Evolutionary conservation across 2,888 invertebrate genomes (phyloP), one percentile per base, ranked within the genome.

Genomic region (Ophonus ardosiacus): DNA sequence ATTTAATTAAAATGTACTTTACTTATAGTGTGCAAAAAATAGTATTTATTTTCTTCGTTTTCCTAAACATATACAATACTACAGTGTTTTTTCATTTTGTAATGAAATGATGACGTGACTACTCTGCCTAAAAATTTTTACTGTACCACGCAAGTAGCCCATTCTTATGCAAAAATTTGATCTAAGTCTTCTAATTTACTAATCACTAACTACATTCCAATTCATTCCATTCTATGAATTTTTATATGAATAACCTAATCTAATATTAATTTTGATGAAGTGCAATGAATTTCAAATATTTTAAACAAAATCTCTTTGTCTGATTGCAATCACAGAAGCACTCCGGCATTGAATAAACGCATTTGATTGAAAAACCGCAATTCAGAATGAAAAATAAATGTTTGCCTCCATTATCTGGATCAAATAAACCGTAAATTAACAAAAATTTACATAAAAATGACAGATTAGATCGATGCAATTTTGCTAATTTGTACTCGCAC

Each of bases 371-470:
- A 68, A 68, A 68, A 24, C 7, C 13, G 31, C 31, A 38, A 68
- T 68, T 68, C 24, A 38, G 31, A 68, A 38, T 38, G 31, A 24
- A 43, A 74, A 74, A 43, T 24, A 74, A 74, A 74, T 74, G 71
- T 74, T 74, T 43, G 40, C 17, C 5, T 65, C 31, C 68, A 43
- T 74, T 43, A 43, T 74, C 71, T 17, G 18, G 40, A 74, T 74
- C 43, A 74, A 74, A 74, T 74, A 74, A 74, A 74, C 71, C 71
- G 71, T 74, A 74, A 74, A 74, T 74, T 74, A 74, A 74, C 71
- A 43, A 74, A 43, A 74, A 74, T 43, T 74, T 74, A 43, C 71
- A 74, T 74, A 74, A 74, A 74, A 43, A 18, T 43, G 71, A 43
- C 71, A 74, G 43, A 74, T 40, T 74, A 74, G 17, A 74, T 74